phyloP scores from a whole-genome alignment of 2,888 invertebrate genomes.

The Ochropleura leucogaster region DNA sequence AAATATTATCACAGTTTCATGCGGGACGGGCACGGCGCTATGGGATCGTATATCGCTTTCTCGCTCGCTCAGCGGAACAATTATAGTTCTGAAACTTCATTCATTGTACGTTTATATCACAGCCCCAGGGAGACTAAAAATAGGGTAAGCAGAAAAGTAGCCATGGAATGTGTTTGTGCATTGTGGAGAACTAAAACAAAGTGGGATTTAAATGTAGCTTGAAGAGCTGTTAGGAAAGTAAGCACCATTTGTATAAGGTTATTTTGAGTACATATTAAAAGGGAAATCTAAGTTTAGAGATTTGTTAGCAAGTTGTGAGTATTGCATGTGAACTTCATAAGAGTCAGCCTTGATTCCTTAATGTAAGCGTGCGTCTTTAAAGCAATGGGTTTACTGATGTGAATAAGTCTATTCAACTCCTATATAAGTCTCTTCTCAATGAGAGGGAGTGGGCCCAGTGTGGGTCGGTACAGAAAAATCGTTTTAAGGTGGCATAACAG shows the following conservation, averaged over 20 bases:
- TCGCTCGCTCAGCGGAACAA: constrained; percentile 54
- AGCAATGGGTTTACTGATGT: not conserved
- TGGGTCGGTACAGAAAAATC: no score
- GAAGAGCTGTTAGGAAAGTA: constrained; percentile 27
- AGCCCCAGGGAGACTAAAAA: constrained; percentile 39
- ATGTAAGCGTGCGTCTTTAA: not conserved
- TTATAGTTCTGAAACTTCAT: constrained; percentile 65
- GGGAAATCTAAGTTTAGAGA: constrained; percentile 14
- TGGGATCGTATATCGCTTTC: constrained; percentile 8
- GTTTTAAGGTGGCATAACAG: no score
- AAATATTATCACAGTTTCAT: constrained; percentile 44
- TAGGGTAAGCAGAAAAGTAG: constrained; percentile 56
- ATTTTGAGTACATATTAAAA: constrained; percentile 17
- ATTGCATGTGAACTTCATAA: constrained; percentile 1
- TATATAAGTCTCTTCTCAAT: not conserved
- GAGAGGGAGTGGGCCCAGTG: not conserved
- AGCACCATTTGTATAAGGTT: constrained; percentile 18
- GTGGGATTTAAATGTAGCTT: constrained; percentile 36
- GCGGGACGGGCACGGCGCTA: constrained; percentile 22
- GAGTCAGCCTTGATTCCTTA: not conserved
- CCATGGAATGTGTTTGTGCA: constrained; percentile 45
- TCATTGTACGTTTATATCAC: constrained; percentile 53
- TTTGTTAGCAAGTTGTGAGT: constrained; percentile 16
- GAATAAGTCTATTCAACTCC: not conserved
- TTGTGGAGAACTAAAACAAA: constrained; percentile 38